These are phyloP conservation scores for Festucalex cinctus DNA, from an alignment of 2,113 vertebrate genomes.

Conservation along the genomic window DNA sequence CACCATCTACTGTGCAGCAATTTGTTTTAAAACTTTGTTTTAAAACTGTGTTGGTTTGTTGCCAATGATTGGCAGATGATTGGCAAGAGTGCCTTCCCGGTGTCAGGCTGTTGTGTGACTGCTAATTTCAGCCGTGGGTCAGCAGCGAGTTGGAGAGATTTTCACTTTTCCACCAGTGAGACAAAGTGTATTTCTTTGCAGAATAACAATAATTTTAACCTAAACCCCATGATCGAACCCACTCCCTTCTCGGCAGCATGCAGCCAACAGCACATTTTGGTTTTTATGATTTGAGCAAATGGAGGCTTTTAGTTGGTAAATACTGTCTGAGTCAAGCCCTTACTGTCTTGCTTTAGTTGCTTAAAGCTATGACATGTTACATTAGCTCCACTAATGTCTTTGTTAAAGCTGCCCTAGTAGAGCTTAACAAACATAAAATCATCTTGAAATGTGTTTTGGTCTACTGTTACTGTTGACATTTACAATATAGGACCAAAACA, in stretches of 20 bases:
- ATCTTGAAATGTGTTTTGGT: not conserved
- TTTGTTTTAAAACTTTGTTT: not conserved
- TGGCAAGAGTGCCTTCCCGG: not conserved
- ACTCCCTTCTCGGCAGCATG: not conserved
- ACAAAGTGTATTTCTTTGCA: not conserved
- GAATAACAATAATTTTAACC: conserved; percentile 1
- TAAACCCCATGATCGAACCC: not conserved
- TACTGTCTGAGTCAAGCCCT: not conserved
- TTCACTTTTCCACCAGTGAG: not conserved
- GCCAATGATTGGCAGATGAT: not conserved
- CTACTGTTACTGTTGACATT: not conserved
- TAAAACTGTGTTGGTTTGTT: not conserved
- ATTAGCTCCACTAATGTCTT: not conserved
- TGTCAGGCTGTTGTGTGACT: not conserved
- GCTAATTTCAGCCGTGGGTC: not conserved
- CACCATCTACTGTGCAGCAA: not conserved
- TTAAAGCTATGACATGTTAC: not conserved
- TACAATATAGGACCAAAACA: not conserved
- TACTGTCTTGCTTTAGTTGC: not conserved
- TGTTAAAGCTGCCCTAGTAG: not conserved
- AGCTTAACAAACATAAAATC: too few relatives aligned
- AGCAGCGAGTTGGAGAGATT: not conserved
- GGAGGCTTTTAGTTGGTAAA: not conserved
- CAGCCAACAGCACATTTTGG: not conserved
- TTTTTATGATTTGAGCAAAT: not conserved